A percentile compares a stretch with the other conserved stretches of the same genome.
Evolutionary conservation across 2,797 vertebrate genomes (phyloP).

Genomic region (Rhodeus uyekii): DNA sequence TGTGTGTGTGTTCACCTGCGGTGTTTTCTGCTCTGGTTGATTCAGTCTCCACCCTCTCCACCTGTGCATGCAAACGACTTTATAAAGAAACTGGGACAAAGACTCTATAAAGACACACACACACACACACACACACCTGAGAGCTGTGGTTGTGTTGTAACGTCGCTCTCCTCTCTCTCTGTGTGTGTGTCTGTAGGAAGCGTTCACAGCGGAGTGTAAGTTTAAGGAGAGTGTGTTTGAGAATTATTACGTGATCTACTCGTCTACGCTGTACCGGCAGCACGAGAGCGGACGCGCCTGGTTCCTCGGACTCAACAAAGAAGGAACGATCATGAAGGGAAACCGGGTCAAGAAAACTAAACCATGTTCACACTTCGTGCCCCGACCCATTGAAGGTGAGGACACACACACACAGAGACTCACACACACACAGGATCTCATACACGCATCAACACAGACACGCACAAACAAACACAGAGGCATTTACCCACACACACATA

Average conservation of each 20-base stretch:
- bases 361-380: constrained; percentile 96
- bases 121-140: constrained; percentile 5
- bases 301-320: constrained; percentile 98
- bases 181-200: constrained; percentile 70
- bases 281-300: constrained; percentile 95
- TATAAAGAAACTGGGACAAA: constrained; percentile 24
- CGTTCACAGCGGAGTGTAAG: constrained; percentile 96
- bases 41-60: constrained; percentile 45
- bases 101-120: background rate
- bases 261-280: constrained; percentile 94
- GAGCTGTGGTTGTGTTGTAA: background rate
- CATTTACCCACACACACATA: background rate
- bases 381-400: constrained; percentile 95
- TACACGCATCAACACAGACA: background rate
- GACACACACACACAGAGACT: background rate
- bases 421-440: background rate
- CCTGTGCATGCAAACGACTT: constrained; percentile 36
- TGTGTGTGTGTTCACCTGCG: constrained; percentile 16
- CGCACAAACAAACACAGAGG: background rate
- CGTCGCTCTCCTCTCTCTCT: constrained; percentile 38
- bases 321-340: constrained; percentile 96
- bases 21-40: constrained; percentile 53
- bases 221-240: constrained; percentile 98
- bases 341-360: constrained; percentile 99
- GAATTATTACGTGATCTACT: constrained; percentile 99